phyloP scores from a whole-genome alignment of 2,113 vertebrate genomes.

The Lathamus discolor region DNA sequence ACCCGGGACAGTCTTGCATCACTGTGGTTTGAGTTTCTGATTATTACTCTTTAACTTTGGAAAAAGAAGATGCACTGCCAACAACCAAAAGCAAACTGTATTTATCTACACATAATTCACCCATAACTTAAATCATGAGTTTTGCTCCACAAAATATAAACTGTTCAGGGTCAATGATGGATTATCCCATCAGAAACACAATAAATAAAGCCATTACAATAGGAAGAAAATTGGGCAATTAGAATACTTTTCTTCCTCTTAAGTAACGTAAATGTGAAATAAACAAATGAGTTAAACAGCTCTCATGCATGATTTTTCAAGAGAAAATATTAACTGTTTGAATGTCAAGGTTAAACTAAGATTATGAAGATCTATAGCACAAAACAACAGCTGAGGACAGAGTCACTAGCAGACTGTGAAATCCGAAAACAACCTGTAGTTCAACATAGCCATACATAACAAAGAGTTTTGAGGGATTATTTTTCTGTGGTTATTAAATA shows the following conservation, averaged over 20 bases:
- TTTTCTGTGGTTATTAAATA: background rate
- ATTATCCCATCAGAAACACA: background rate
- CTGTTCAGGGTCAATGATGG: background rate
- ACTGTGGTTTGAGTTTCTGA: background rate
- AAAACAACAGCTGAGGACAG: background rate
- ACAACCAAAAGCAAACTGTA: conserved; percentile 13
- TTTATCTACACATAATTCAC: background rate
- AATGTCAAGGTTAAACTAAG: background rate
- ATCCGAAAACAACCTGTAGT: background rate
- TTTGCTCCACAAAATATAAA: conserved; percentile 23
- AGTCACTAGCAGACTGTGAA: background rate
- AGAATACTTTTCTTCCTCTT: background rate
- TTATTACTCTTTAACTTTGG: background rate
- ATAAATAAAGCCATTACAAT: background rate
- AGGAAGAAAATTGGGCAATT: background rate
- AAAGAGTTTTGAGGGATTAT: background rate
- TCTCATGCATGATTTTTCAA: background rate
- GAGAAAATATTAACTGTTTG: background rate
- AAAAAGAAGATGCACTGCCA: conserved; percentile 20
- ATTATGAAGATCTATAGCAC: background rate
- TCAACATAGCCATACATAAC: background rate
- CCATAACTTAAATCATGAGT: conserved; percentile 19
- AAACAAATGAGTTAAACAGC: background rate
- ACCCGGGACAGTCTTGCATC: background rate
- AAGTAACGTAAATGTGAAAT: background rate